phyloP scores from a whole-genome alignment of 2,113 vertebrate genomes.

The Leptosomus discolor region DNA sequence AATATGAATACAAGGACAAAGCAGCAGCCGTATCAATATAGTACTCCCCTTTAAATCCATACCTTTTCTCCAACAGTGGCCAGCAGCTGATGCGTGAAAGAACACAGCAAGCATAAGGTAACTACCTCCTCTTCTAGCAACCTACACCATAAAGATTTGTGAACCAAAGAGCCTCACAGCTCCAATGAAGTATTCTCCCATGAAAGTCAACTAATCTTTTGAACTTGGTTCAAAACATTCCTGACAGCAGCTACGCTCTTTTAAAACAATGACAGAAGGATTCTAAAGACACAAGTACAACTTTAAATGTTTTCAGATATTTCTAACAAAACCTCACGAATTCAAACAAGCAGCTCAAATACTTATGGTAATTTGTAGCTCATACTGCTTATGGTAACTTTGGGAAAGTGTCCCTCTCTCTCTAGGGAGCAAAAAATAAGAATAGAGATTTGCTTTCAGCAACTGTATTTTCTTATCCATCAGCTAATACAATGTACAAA shows the following conservation, averaged over 20 bases:
- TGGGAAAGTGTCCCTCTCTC: neutral
- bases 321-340: neutral
- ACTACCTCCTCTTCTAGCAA: neutral
- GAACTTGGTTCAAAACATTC: neutral
- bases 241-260: fast-evolving
- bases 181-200: neutral
- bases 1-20: neutral
- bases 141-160: neutral
- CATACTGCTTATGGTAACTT: neutral
- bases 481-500: neutral
- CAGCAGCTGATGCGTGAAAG: neutral
- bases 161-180: neutral
- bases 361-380: neutral
- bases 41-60: neutral
- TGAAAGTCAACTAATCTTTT: neutral
- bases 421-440: neutral
- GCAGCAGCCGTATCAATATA: neutral
- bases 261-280: neutral
- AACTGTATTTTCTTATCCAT: neutral
- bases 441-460: neutral
- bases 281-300: neutral
- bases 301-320: neutral
- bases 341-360: neutral
- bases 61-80: neutral
- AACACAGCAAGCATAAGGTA: neutral